phyloP scores from a whole-genome alignment of 1,140 invertebrate species.

The Trachymyrmex septentrionalis region DNA sequence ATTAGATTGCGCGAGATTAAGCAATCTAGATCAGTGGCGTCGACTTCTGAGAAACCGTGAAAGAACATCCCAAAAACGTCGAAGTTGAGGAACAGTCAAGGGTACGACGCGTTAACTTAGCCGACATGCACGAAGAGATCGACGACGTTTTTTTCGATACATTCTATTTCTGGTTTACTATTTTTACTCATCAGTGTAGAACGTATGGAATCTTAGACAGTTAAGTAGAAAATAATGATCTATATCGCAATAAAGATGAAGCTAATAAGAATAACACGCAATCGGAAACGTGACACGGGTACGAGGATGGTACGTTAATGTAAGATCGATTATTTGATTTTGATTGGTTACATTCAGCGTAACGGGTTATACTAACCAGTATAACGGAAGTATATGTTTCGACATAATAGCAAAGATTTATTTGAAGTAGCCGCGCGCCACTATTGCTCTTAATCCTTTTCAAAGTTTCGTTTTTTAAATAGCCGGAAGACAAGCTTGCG shows the following conservation, averaged over 20 bases:
- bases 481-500: conserved; percentile 31
- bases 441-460: not conserved
- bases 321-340: conserved; percentile 30
- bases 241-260: not conserved
- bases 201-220: not conserved
- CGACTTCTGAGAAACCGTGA: conserved; percentile 42
- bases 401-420: conserved; percentile 16
- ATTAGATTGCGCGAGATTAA: conserved; percentile 61
- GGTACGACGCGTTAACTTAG: conserved; percentile 23
- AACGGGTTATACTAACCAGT: not conserved
- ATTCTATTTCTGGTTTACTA: not conserved
- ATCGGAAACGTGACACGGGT: conserved; percentile 20
- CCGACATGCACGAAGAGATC: not conserved
- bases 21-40: conserved; percentile 57
- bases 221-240: not conserved
- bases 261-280: conserved; percentile 1
- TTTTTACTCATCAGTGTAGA: not conserved
- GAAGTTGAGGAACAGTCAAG: not conserved
- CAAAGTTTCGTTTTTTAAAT: conserved; percentile 39
- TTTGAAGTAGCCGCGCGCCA: conserved; percentile 12
- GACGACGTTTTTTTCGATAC: not conserved
- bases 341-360: not conserved
- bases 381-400: conserved; percentile 18
- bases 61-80: conserved; percentile 18
- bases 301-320: conserved; percentile 2